These are phyloP conservation scores for Nycticorax nycticorax DNA, from an alignment of 2,113 vertebrate genomes.

Conservation along the genomic window DNA sequence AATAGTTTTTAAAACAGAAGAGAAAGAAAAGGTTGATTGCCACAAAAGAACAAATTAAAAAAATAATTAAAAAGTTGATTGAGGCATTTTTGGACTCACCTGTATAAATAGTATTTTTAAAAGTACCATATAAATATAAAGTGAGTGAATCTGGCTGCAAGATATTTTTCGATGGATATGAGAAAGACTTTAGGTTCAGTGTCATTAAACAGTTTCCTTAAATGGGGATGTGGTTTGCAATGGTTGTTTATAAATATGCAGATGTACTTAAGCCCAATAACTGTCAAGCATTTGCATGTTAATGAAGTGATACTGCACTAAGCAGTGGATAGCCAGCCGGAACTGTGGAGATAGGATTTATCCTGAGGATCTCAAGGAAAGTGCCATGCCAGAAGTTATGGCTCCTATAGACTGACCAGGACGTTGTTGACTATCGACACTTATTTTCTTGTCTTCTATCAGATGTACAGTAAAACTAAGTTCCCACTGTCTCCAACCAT, in stretches of 20 bases:
- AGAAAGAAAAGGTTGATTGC: not conserved
- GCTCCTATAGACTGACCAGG: not conserved
- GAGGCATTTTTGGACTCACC: not conserved
- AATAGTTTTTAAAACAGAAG: not conserved
- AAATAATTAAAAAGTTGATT: not conserved
- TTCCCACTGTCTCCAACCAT: not conserved
- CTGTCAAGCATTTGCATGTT: conserved; percentile 35
- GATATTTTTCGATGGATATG: not conserved
- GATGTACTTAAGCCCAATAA: conserved; percentile 2
- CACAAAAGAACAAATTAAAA: not conserved
- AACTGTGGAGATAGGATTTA: not conserved
- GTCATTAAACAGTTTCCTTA: not conserved
- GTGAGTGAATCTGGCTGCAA: not conserved
- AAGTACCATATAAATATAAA: not conserved
- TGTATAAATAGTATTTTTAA: not conserved
- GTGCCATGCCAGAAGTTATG: not conserved
- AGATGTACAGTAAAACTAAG: not conserved
- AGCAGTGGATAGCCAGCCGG: not conserved
- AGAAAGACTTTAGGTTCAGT: not conserved
- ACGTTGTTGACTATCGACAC: not conserved
- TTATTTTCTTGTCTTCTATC: not conserved
- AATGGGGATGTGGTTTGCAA: not conserved
- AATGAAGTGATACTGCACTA: not conserved
- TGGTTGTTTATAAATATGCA: conserved; percentile 37
- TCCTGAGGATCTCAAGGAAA: not conserved